Conservation (phyloP, 2,113 vertebrate genomes). For the Laterallus jamaicensis region DNA sequence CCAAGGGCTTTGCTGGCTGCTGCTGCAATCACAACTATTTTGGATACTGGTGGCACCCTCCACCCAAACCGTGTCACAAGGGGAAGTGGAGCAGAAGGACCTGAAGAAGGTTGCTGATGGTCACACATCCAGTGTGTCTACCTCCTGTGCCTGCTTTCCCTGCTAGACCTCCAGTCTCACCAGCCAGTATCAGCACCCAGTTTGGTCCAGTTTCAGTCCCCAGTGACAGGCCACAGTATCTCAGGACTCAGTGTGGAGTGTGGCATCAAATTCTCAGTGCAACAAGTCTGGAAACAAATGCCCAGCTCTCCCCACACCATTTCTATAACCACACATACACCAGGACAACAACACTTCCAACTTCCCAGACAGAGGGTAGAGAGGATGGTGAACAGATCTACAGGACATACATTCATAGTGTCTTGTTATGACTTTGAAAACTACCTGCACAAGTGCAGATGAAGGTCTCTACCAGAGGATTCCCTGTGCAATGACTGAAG, state of each 20-base stretch:
- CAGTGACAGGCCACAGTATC: neutral
- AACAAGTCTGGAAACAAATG: accelerated
- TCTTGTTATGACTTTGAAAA: neutral
- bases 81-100: neutral
- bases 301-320: neutral
- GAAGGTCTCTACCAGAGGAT: neutral
- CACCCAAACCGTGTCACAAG: accelerated
- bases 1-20: neutral
- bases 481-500: neutral
- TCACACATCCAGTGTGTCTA: accelerated
- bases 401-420: neutral
- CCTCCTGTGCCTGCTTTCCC: neutral
- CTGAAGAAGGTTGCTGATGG: neutral
- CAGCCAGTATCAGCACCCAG: neutral
- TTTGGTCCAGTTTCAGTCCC: neutral
- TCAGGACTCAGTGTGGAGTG: neutral
- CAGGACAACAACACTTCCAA: neutral
- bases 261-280: neutral
- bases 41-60: neutral
- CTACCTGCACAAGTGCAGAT: neutral
- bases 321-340: accelerated
- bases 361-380: neutral
- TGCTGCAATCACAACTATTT: neutral
- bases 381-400: neutral
- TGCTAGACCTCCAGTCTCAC: neutral